These are phyloP conservation scores for Pristionchus mayeri DNA, from an alignment of 2,888 invertebrate species.

Conservation along the genomic window DNA sequence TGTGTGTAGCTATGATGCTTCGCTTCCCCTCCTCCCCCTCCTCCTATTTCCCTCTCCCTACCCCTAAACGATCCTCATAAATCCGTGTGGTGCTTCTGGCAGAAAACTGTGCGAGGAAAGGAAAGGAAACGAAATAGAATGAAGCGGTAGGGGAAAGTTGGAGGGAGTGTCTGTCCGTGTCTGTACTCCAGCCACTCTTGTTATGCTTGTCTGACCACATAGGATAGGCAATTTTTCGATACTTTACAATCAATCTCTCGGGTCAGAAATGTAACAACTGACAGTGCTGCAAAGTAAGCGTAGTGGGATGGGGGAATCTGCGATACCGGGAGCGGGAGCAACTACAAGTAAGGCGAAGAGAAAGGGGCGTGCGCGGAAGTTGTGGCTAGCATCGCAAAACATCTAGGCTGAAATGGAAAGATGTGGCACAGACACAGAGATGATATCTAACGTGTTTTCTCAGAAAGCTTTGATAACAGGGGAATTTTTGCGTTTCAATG, in stretches of 20 bases:
- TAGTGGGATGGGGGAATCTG: conserved; percentile 12
- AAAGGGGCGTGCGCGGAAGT: not conserved
- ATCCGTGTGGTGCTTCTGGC: conserved; percentile 44
- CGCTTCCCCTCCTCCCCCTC: conserved; percentile 6
- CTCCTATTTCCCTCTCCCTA: not conserved
- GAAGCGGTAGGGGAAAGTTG: not conserved
- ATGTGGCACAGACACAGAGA: not conserved
- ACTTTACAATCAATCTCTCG: conserved; percentile 12
- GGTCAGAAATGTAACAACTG: conserved; percentile 24
- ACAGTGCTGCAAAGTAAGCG: conserved; percentile 28
- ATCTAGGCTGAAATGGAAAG: conserved; percentile 28
- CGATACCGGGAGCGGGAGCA: not conserved
- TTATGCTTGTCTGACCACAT: not conserved
- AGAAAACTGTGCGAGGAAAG: conserved; percentile 19
- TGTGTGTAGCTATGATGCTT: conserved; percentile 37
- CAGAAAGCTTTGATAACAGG: conserved; percentile 25
- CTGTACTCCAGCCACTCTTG: not conserved
- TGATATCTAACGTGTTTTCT: not conserved
- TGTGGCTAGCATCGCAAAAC: not conserved
- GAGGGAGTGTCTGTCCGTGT: not conserved
- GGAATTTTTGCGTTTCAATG: not conserved
- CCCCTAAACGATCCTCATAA: conserved; percentile 44
- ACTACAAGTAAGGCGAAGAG: not conserved
- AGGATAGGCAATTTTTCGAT: too few relatives aligned
- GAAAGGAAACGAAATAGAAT: not conserved